These are phyloP conservation scores for Nomia melanderi DNA, from an alignment of 1,140 invertebrate genomes.

Conservation along the genomic window DNA sequence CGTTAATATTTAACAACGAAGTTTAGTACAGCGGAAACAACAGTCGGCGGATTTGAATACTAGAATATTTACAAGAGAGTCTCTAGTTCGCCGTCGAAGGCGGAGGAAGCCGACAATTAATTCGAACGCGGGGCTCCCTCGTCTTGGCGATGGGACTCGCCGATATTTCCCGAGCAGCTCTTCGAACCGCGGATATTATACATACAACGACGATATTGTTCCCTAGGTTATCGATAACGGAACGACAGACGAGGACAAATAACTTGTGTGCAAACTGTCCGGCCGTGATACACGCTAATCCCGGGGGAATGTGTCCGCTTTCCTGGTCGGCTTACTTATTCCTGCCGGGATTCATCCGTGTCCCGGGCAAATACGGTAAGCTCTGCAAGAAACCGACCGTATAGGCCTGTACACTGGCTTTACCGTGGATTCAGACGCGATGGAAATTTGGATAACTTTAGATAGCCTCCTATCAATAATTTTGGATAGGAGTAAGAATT, in stretches of 20 bases:
- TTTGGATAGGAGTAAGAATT: too few species aligned
- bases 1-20: conserved; percentile 2
- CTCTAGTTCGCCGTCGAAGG: not conserved
- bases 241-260: conserved; percentile 15
- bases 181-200: not conserved
- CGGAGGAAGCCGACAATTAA: not conserved
- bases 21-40: not conserved
- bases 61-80: not conserved
- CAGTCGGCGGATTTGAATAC: not conserved
- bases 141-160: not conserved
- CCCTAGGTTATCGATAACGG: conserved; percentile 4
- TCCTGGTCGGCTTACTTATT: not conserved
- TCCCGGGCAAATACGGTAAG: not conserved
- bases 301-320: not conserved
- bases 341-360: not conserved
- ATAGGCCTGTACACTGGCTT: too few species aligned
- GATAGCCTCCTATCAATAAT: too few species aligned
- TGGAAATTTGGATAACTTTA: too few species aligned
- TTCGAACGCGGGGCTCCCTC: not conserved
- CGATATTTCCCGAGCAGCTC: conserved; percentile 1
- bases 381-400: too few species aligned
- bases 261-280: conserved; percentile 25
- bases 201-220: not conserved
- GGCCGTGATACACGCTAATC: not conserved
- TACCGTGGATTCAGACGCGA: too few species aligned